Conservation (phyloP, 1,140 invertebrate species). For the Dendrolimus punctatus region DNA sequence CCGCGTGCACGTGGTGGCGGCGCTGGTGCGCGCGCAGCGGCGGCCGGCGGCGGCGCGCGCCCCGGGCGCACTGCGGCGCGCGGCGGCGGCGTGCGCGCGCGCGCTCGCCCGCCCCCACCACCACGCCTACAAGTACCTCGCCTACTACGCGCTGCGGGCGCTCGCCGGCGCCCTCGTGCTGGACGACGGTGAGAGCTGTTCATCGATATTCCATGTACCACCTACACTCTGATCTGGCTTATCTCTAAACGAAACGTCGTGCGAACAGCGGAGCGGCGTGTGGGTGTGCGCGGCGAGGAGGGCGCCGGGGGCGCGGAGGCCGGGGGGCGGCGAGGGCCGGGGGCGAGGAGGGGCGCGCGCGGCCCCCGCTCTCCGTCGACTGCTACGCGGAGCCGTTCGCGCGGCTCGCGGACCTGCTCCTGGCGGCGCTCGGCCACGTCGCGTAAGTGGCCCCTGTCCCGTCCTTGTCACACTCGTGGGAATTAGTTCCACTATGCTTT, state of each 20-base stretch:
- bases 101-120: constrained; percentile 10
- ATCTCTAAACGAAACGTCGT: too few species aligned
- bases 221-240: too few species aligned
- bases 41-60: background rate
- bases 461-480: too few species aligned
- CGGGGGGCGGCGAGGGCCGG: constrained; percentile 6
- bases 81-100: background rate
- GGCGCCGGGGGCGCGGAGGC: too few species aligned
- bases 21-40: background rate
- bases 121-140: constrained; percentile 26
- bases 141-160: constrained; percentile 18
- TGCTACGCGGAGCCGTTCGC: constrained; percentile 15
- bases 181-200: too few species aligned
- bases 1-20: background rate
- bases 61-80: background rate
- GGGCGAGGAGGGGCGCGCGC: constrained; percentile 9
- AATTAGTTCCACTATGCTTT: too few species aligned
- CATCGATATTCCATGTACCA: too few species aligned
- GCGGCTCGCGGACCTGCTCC: constrained; percentile 16
- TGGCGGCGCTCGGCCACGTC: constrained; percentile 18
- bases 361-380: constrained; percentile 15
- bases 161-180: constrained; percentile 22
- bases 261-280: too few species aligned
- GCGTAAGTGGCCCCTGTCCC: constrained; percentile 15
- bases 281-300: too few species aligned